Conservation (phyloP, 2,888 invertebrate genomes). For the Fragum whitleyi region DNA sequence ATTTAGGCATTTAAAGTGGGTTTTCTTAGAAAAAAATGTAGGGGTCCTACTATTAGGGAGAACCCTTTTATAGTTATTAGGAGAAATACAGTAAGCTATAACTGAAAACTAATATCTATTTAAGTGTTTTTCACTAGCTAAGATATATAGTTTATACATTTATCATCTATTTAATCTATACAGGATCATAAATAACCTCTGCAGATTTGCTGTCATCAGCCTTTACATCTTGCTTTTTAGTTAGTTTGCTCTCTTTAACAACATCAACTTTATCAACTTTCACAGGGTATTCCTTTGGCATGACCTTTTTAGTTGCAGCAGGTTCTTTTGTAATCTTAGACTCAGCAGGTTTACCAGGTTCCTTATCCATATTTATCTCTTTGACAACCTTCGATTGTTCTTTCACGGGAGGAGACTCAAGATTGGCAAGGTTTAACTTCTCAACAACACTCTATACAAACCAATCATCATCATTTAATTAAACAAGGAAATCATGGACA, state of each 20-base stretch:
- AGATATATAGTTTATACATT: background rate
- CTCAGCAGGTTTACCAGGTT: background rate
- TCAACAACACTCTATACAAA: background rate
- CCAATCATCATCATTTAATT: background rate
- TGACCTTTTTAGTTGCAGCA: background rate
- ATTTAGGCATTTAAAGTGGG: no score
- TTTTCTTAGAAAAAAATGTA: no score
- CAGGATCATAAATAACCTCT: background rate
- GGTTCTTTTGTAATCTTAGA: background rate
- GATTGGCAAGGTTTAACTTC: conserved; percentile 19
- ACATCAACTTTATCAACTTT: background rate
- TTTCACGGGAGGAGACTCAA: background rate
- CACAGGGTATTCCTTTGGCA: background rate
- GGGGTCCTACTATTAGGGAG: no score
- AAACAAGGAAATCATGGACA: no score
- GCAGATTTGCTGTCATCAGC: conserved; percentile 6
- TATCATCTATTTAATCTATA: background rate
- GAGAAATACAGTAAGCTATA: no score
- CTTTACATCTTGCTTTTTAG: background rate
- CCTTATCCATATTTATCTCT: background rate
- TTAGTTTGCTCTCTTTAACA: background rate
- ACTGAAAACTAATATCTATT: no score
- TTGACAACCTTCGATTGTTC: background rate
- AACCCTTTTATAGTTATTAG: no score
- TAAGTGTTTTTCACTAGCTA: no score